Percentiles rank a stretch among this genome's conserved stretches.
Evolutionary conservation across 1,140 invertebrate species (phyloP).

Genomic region (Hylyphantes graminicola): DNA sequence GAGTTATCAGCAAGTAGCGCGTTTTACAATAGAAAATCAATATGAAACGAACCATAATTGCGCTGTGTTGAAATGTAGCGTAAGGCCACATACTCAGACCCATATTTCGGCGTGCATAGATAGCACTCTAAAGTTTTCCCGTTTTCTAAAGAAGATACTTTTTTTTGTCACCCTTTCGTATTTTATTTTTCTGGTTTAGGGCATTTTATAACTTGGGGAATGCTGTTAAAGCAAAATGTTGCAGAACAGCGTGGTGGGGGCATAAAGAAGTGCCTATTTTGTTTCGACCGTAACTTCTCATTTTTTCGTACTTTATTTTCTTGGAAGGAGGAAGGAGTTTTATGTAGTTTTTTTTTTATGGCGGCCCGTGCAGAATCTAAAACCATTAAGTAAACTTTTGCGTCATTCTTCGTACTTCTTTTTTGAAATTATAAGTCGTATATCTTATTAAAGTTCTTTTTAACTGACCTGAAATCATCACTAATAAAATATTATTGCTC

Average conservation of each 20-base stretch:
- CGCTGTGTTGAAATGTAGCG: conserved; percentile 36
- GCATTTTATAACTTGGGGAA: conserved; percentile 20
- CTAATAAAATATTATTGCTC: no score
- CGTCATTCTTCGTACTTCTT: no score
- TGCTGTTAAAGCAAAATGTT: not conserved
- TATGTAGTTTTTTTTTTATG: not conserved
- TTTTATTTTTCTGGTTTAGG: not conserved
- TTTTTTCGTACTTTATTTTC: no score
- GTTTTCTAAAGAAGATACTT: not conserved
- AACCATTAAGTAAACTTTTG: no score
- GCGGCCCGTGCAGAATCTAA: no score
- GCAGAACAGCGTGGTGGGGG: not conserved
- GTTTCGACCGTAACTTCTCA: not conserved
- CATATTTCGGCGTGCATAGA: conserved; percentile 32
- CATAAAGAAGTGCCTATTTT: not conserved
- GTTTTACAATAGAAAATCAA: conserved; percentile 60
- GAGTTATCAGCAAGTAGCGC: conserved; percentile 29
- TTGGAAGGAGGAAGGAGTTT: not conserved
- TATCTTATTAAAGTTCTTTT: no score
- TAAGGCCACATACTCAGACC: not conserved
- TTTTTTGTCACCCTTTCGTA: not conserved
- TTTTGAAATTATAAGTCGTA: no score
- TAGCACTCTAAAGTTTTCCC: conserved; percentile 26
- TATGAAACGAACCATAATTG: conserved; percentile 60
- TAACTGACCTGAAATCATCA: no score